These are phyloP conservation scores for Tolmerus cingulatus DNA, from an alignment of 2,888 invertebrate genomes.

Conservation along the genomic window DNA sequence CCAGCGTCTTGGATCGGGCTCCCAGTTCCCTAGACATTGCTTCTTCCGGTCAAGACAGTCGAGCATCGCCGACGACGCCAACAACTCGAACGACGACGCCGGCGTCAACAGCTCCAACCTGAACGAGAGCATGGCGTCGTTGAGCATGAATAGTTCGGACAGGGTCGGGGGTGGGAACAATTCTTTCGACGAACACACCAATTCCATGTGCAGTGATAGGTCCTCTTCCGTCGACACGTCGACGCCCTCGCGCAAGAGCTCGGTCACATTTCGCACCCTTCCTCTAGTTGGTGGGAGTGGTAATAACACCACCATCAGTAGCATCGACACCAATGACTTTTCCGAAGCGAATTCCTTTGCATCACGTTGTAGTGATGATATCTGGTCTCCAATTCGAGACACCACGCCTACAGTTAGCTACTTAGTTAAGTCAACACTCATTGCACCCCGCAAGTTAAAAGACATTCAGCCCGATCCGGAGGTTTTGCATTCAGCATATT, in stretches of 20 bases:
- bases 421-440: slow-evolving; percentile 49
- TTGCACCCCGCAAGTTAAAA: slow-evolving; percentile 57
- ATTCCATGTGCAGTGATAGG: slow-evolving; percentile 57
- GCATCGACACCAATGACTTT: background rate
- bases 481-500: slow-evolving; percentile 50
- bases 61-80: slow-evolving; percentile 51
- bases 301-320: background rate
- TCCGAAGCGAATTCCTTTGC: slow-evolving; percentile 20
- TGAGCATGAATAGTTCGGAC: slow-evolving; percentile 31
- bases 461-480: slow-evolving; percentile 60
- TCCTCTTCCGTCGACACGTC: slow-evolving; percentile 54
- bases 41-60: slow-evolving; percentile 59
- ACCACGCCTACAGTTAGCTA: slow-evolving; percentile 11
- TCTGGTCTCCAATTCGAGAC: background rate
- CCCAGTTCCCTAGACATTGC: slow-evolving; percentile 61
- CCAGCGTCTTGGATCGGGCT: slow-evolving; percentile 60
- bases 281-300: background rate
- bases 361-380: slow-evolving; percentile 40
- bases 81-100: slow-evolving; percentile 8
- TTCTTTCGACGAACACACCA: slow-evolving; percentile 49
- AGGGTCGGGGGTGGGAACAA: slow-evolving; percentile 46
- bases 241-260: slow-evolving; percentile 59
- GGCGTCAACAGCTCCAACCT: slow-evolving; percentile 46
- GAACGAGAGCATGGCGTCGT: slow-evolving; percentile 49
- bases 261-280: slow-evolving; percentile 58